phyloP scores from a whole-genome alignment of 2,113 vertebrate species.

The Peromyscus californicus region DNA sequence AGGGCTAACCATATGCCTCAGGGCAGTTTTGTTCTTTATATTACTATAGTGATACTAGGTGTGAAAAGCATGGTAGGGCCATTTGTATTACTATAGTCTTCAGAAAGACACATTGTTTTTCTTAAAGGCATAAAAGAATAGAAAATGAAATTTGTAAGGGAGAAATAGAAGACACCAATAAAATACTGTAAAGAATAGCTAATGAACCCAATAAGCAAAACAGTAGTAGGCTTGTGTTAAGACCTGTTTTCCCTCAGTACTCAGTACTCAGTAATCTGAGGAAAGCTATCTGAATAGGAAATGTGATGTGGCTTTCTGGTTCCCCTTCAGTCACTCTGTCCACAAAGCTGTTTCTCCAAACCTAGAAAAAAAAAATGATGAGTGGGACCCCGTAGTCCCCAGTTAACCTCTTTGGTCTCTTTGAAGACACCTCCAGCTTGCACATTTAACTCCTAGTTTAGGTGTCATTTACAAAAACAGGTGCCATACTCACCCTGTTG shows the following conservation, averaged over 20 bases:
- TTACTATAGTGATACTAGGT: not conserved
- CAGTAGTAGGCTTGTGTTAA: not conserved
- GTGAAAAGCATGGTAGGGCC: not conserved
- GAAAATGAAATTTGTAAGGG: slow-evolving; percentile 2
- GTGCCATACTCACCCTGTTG: not conserved
- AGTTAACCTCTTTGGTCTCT: not conserved
- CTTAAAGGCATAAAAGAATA: slow-evolving; percentile 20
- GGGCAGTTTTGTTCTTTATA: not conserved
- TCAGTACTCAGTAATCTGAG: not conserved
- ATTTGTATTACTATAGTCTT: slow-evolving; percentile 3
- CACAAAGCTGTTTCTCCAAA: not conserved
- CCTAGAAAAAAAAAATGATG: not conserved
- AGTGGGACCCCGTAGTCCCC: not conserved
- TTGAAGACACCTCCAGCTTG: not conserved
- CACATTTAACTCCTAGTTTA: not conserved
- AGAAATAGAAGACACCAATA: not conserved
- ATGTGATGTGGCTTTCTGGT: not conserved
- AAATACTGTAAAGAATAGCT: not conserved
- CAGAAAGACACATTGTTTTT: not conserved
- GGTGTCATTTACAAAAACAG: not conserved
- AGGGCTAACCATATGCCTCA: not conserved
- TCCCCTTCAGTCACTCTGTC: not conserved
- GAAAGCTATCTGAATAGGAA: not conserved
- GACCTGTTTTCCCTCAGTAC: not conserved
- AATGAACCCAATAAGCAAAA: not conserved